Evolutionary conservation across 2,888 invertebrate genomes (phyloP).

Genomic region (Pheosia tremula): DNA sequence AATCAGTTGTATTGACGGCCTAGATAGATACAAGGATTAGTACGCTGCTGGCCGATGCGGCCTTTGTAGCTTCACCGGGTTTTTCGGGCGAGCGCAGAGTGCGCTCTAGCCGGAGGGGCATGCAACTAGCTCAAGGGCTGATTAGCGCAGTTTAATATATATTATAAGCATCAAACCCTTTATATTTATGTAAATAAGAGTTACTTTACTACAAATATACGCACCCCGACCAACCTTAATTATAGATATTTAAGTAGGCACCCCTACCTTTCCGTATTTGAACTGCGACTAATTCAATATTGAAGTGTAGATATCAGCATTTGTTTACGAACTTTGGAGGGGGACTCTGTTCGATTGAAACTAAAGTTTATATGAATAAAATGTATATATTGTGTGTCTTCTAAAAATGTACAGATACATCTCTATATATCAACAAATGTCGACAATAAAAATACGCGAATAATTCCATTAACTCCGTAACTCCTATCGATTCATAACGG

Average conservation of each 20-base stretch:
- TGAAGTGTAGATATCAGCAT: slow-evolving; percentile 13
- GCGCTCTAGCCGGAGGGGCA: too few relatives aligned
- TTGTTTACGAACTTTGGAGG: slow-evolving; percentile 18
- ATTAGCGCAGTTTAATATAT: too few relatives aligned
- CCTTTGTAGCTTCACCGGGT: too few relatives aligned
- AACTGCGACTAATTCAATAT: slow-evolving; percentile 22
- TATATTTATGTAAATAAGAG: too few relatives aligned
- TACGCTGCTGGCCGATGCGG: too few relatives aligned
- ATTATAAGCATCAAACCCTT: too few relatives aligned
- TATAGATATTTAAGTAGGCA: not conserved
- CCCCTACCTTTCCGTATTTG: not conserved
- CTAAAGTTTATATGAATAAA: not conserved
- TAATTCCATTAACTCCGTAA: slow-evolving; percentile 9
- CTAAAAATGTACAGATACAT: too few relatives aligned
- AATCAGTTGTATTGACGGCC: too few relatives aligned
- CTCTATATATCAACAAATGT: not conserved
- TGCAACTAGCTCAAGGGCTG: too few relatives aligned
- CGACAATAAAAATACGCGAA: slow-evolving; percentile 8
- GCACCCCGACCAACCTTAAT: not conserved
- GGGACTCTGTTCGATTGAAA: slow-evolving; percentile 16
- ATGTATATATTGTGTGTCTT: too few relatives aligned
- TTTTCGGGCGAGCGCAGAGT: too few relatives aligned
- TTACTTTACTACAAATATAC: not conserved
- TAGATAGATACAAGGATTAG: too few relatives aligned
- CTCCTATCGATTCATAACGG: slow-evolving; percentile 20